Evolutionary conservation across 2,113 vertebrate genomes (phyloP).

Genomic region (Prunella fulvescens): DNA sequence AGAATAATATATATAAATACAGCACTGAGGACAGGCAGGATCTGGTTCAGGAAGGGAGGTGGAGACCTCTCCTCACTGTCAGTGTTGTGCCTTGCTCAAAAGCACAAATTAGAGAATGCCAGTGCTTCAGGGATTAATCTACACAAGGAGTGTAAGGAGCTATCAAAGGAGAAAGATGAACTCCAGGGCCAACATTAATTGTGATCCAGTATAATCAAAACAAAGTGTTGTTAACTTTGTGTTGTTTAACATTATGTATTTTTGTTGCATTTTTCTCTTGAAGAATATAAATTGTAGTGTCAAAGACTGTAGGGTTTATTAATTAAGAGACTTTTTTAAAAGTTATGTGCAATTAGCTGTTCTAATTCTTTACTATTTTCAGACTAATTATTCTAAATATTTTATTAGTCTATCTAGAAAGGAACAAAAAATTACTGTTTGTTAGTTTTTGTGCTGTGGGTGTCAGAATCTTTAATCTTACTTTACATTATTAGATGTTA

Average conservation of each 20-base stretch:
- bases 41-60: not conserved
- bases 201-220: conserved; percentile 69
- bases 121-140: conserved; percentile 40
- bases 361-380: conserved; percentile 55
- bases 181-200: conserved; percentile 57
- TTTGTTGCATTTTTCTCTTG: conserved; percentile 42
- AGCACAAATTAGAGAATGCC: not conserved
- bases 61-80: not conserved
- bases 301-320: conserved; percentile 51
- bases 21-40: not conserved
- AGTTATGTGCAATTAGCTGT: conserved; percentile 51
- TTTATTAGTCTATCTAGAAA: conserved; percentile 29
- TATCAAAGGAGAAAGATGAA: conserved; percentile 67
- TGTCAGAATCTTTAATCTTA: conserved; percentile 37
- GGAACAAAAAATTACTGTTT: conserved; percentile 3
- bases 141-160: conserved; percentile 40
- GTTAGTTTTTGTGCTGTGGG: not conserved
- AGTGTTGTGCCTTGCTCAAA: conserved; percentile 9
- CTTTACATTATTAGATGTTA: conserved; percentile 5
- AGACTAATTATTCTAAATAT: conserved; percentile 52
- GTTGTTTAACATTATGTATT: conserved; percentile 61
- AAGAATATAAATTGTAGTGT: conserved; percentile 53
- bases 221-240: conserved; percentile 70
- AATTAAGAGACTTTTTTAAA: conserved; percentile 61
- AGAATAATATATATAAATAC: not conserved